phyloP scores from a whole-genome alignment of 2,797 vertebrate genomes.

The Etheostoma nigrum region DNA sequence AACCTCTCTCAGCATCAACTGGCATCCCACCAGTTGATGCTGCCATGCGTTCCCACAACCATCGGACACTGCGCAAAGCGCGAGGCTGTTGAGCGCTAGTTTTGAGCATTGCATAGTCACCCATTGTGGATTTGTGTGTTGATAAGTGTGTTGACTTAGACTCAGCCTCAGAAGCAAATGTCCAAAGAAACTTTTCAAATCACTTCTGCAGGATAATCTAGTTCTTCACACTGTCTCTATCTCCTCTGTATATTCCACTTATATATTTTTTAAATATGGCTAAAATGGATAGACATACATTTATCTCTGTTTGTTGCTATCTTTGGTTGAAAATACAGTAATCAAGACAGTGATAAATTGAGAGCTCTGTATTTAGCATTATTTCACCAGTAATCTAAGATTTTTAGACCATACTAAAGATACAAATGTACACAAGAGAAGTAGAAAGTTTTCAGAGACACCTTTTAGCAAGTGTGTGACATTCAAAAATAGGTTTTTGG shows the following conservation, averaged over 20 bases:
- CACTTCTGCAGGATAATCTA: not conserved
- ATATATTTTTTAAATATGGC: not conserved
- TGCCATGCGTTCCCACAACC: too few relatives aligned
- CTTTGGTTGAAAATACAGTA: not conserved
- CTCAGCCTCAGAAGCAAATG: not conserved
- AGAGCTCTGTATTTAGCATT: not conserved
- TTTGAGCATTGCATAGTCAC: not conserved
- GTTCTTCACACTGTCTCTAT: not conserved
- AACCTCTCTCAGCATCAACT: too few relatives aligned
- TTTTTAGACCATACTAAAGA: not conserved
- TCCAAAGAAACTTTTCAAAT: not conserved
- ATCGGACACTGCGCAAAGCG: too few relatives aligned
- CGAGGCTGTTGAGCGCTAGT: not conserved
- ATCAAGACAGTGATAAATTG: not conserved
- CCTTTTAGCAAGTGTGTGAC: conserved; percentile 1
- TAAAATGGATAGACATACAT: not conserved
- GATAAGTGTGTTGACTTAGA: not conserved
- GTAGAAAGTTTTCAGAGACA: not conserved
- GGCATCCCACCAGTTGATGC: too few relatives aligned
- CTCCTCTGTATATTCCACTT: too few relatives aligned
- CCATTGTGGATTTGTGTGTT: not conserved
- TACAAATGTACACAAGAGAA: not conserved
- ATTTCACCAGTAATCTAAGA: not conserved
- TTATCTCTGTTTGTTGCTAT: not conserved
- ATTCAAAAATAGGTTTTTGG: not conserved